These are phyloP conservation scores for Neolamprologus sp. DNA, from an alignment of 2,113 vertebrate species.

Conservation along the genomic window DNA sequence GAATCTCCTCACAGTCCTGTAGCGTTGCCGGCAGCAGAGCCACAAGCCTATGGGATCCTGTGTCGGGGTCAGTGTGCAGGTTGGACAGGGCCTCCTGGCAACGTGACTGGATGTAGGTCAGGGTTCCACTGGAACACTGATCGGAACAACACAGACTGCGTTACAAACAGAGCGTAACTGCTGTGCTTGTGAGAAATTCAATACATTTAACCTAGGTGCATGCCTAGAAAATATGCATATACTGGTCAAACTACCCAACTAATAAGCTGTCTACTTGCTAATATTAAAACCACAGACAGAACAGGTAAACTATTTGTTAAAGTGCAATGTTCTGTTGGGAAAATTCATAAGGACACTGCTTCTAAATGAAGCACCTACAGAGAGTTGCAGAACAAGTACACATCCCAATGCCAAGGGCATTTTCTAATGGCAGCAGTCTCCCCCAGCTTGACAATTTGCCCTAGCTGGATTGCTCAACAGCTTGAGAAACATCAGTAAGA, in stretches of 20 bases:
- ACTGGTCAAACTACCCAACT: not conserved
- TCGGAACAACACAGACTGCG: not conserved
- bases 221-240: not conserved
- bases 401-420: not conserved
- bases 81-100: conserved; percentile 85
- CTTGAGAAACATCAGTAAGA: not conserved
- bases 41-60: conserved; percentile 68
- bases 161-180: not conserved
- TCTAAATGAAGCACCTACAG: not conserved
- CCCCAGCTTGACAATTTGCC: not conserved
- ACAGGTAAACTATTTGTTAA: not conserved
- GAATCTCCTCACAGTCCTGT: conserved; percentile 86
- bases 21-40: conserved; percentile 76
- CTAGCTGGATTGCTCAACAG: not conserved
- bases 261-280: not conserved
- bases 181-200: not conserved
- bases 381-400: not conserved
- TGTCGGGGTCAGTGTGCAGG: conserved; percentile 67
- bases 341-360: not conserved
- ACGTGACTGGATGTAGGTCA: conserved; percentile 84
- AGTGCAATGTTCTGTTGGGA: not conserved
- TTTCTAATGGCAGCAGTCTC: not conserved
- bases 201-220: not conserved
- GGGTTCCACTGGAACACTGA: conserved; percentile 85
- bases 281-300: not conserved